A percentile compares a stretch with the other conserved stretches of the same genome.
Conservation (phyloP, 2,888 invertebrate species). For the Micoletzkya japonica region DNA sequence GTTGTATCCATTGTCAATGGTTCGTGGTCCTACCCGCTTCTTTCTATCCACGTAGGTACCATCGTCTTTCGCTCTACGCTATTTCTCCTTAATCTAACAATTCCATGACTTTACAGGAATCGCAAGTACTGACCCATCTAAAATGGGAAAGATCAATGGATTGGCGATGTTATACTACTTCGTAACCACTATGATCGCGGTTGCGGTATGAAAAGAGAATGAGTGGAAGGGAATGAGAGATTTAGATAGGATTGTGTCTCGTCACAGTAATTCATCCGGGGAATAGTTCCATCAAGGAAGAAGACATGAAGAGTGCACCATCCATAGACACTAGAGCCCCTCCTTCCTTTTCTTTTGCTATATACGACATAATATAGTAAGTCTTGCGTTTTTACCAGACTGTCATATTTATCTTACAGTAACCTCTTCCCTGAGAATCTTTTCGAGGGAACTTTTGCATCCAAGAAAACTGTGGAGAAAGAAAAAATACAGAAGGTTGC, state of each 20-base stretch:
- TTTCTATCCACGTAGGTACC: not conserved
- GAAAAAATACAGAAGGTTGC: too few relatives aligned
- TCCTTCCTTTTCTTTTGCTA: too few relatives aligned
- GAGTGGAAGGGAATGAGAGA: not conserved
- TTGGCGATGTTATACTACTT: conserved; percentile 17
- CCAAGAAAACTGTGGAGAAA: too few relatives aligned
- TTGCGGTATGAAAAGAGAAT: conserved; percentile 15
- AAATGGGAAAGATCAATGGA: conserved; percentile 6
- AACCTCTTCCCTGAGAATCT: too few relatives aligned
- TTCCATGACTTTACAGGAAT: conserved; percentile 6
- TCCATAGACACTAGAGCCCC: conserved; percentile 4
- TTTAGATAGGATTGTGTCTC: too few relatives aligned
- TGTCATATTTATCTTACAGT: too few relatives aligned
- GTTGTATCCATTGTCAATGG: conserved; percentile 21
- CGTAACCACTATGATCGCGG: conserved; percentile 15
- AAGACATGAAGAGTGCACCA: conserved; percentile 13
- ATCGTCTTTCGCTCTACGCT: too few relatives aligned
- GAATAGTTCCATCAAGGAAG: conserved; percentile 1
- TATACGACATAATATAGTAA: too few relatives aligned
- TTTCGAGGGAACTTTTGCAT: too few relatives aligned
- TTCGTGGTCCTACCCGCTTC: not conserved
- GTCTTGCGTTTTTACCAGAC: too few relatives aligned
- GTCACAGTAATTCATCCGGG: too few relatives aligned
- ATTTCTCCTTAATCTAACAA: not conserved
- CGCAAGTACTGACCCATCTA: conserved; percentile 1